A percentile compares a stretch with the other conserved stretches of the same genome.
These are phyloP conservation scores for Ganaspis brasiliensis DNA, from an alignment of 2,888 invertebrate genomes.

Conservation along the genomic window DNA sequence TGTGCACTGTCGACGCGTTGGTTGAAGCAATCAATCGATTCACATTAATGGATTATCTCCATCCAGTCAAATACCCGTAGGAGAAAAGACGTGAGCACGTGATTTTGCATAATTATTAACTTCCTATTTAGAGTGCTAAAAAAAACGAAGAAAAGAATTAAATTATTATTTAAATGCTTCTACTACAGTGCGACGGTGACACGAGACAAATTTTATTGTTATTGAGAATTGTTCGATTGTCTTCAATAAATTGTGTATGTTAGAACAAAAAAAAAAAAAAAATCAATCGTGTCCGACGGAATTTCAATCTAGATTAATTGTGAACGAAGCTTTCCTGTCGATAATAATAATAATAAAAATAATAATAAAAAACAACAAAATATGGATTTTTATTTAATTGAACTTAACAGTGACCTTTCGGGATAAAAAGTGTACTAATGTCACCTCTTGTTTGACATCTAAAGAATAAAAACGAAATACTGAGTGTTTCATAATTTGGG, in stretches of 20 bases:
- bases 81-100: background rate
- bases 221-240: conserved; percentile 38
- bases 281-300: conserved; percentile 32
- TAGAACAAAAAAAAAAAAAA: too few species aligned
- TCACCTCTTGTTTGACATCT: too few species aligned
- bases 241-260: conserved; percentile 39
- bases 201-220: conserved; percentile 24
- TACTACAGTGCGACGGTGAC: conserved; percentile 14
- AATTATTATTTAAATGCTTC: background rate
- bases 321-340: conserved; percentile 37
- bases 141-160: background rate
- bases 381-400: too few species aligned
- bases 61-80: conserved; percentile 12
- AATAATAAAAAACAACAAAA: background rate
- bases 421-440: too few species aligned
- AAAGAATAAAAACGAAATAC: too few species aligned
- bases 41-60: conserved; percentile 5
- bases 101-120: conserved; percentile 21
- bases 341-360: conserved; percentile 20
- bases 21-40: conserved; percentile 36
- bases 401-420: too few species aligned
- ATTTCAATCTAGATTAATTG: conserved; percentile 28
- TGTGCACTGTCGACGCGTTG: conserved; percentile 30
- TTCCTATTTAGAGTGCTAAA: background rate
- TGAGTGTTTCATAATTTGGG: too few species aligned